These are phyloP conservation scores for Ptychodera flava DNA, from an alignment of 35 echinoderm and acorn worm species.

Conservation along the genomic window DNA sequence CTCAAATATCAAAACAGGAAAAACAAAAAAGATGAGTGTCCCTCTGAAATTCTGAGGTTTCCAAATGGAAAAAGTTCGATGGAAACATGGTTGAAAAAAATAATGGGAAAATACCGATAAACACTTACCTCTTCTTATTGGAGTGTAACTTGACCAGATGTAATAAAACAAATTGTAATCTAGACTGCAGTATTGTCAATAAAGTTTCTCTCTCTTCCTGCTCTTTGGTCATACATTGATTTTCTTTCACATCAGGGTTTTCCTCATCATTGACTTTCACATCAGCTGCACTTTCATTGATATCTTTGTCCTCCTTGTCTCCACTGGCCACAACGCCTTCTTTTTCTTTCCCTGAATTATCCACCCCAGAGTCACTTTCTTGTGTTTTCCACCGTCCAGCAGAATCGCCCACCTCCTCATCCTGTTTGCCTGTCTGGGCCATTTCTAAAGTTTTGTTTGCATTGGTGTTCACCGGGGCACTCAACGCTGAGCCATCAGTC, in stretches of 20 bases:
- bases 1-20: too few relatives aligned
- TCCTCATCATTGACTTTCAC: not conserved
- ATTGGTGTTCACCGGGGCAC: not conserved
- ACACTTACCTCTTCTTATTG: constrained; percentile 4
- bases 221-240: not conserved
- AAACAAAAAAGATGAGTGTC: too few relatives aligned
- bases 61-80: too few relatives aligned
- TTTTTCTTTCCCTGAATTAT: not conserved
- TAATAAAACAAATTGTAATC: constrained; percentile 13
- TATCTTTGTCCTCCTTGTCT: not conserved
- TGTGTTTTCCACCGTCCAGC: not conserved
- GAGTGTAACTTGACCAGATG: constrained; percentile 12
- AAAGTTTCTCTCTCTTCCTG: not conserved
- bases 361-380: not conserved
- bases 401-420: not conserved
- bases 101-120: not conserved
- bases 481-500: not conserved
- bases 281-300: not conserved
- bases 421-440: not conserved
- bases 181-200: not conserved
- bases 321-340: not conserved
- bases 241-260: not conserved
- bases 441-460: not conserved
- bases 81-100: too few relatives aligned
- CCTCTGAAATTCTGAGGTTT: too few relatives aligned